Conservation (phyloP, 1,140 invertebrate genomes). For the Brachionus angularis region DNA sequence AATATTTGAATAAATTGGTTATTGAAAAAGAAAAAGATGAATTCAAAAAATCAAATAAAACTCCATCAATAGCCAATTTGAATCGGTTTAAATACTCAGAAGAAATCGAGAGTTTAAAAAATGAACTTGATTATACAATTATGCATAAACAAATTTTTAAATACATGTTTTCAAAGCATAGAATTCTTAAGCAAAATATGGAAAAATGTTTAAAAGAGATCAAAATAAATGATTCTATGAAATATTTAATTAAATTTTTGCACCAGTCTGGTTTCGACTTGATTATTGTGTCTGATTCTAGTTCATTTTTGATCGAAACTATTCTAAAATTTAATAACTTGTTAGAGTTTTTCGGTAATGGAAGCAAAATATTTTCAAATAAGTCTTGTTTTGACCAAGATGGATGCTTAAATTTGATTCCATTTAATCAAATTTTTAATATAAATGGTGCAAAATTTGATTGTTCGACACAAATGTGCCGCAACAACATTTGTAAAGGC, state of each 20-base stretch:
- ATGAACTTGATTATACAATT: neutral
- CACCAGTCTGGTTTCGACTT: neutral
- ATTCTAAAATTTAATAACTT: conserved; percentile 3
- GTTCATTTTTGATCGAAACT: conserved; percentile 3
- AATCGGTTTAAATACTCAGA: conserved; percentile 15
- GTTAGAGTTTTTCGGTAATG: neutral
- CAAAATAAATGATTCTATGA: conserved; percentile 3
- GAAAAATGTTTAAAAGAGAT: conserved; percentile 26
- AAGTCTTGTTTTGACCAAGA: neutral
- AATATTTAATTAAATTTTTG: conserved; percentile 3
- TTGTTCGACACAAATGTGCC: neutral
- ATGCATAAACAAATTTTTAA: neutral
- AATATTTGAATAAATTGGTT: conserved; percentile 21
- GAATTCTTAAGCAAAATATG: neutral
- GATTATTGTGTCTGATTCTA: conserved; percentile 2
- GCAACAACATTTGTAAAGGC: conserved; percentile 19
- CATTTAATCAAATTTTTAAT: neutral
- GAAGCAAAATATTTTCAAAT: conserved; percentile 17
- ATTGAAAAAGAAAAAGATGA: neutral
- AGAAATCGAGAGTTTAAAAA: neutral
- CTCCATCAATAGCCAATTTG: neutral
- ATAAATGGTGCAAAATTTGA: neutral
- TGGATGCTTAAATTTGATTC: neutral
- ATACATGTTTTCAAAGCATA: neutral
- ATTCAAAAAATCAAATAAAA: neutral